Evolutionary conservation across 2,113 vertebrate genomes (phyloP).

Genomic region (Riparia riparia): DNA sequence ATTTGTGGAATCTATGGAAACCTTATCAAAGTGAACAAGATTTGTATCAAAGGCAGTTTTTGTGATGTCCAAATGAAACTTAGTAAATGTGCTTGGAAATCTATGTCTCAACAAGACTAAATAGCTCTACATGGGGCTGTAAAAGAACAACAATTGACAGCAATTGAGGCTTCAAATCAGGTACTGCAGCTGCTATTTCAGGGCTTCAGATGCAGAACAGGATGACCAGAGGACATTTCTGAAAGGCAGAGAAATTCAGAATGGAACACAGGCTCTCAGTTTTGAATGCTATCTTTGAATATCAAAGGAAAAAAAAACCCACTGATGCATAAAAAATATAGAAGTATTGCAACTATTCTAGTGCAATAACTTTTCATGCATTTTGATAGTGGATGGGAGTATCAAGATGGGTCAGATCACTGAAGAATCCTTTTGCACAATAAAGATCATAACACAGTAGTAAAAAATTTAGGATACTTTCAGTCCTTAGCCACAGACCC

Average conservation of each 20-base stretch:
- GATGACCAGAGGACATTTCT: neutral
- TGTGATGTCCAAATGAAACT: neutral
- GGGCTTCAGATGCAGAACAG: neutral
- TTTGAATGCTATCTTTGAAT: neutral
- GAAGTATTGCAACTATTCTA: neutral
- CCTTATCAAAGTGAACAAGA: neutral
- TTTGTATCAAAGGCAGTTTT: neutral
- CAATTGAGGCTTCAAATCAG: neutral
- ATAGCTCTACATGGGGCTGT: neutral
- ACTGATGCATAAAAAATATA: neutral
- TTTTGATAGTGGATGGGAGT: neutral
- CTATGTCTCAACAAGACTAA: neutral
- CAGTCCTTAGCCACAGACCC: neutral
- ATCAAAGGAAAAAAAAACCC: neutral
- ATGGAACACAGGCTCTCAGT: neutral
- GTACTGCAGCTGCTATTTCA: neutral
- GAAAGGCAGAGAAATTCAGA: neutral
- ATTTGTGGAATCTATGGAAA: neutral
- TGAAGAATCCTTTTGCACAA: constrained; percentile 14
- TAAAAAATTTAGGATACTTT: constrained; percentile 29
- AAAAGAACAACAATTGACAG: neutral
- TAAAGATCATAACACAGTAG: neutral
- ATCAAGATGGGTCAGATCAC: neutral
- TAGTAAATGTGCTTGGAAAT: neutral
- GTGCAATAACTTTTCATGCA: neutral